A percentile compares a stretch with the other conserved stretches of the same genome.
Conservation (phyloP, 2,113 vertebrate genomes). For the Corvus moneduloides region DNA sequence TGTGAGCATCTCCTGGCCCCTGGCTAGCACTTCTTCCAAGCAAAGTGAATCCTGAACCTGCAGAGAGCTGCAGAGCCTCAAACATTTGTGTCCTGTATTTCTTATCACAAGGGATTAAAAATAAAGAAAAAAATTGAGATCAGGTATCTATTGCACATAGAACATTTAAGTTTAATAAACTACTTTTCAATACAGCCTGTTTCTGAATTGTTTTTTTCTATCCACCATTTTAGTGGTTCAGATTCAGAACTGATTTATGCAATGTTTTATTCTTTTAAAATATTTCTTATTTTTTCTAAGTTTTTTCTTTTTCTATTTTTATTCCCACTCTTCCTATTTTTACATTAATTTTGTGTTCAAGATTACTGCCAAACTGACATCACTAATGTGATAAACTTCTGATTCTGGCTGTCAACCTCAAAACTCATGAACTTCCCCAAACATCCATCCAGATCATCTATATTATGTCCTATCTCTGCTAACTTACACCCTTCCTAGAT, state of each 20-base stretch:
- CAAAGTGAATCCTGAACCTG: neutral
- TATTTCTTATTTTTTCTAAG: neutral
- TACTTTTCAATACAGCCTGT: neutral
- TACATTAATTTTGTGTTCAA: neutral
- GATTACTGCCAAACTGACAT: neutral
- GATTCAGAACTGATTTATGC: neutral
- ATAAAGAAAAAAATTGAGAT: neutral
- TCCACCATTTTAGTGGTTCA: neutral
- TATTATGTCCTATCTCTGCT: neutral
- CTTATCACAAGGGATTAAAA: neutral
- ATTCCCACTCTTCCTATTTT: neutral
- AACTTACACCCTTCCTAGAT: neutral
- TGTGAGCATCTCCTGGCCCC: neutral
- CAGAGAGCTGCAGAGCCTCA: neutral
- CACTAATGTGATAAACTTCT: neutral
- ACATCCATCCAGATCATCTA: neutral
- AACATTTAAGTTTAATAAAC: conserved; percentile 26
- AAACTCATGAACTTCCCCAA: neutral
- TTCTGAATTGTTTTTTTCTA: neutral
- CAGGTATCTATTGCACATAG: neutral
- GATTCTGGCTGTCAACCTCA: neutral
- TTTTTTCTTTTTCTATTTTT: neutral
- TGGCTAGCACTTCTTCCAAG: neutral
- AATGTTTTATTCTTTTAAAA: neutral
- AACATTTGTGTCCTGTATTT: neutral